Evolutionary conservation across 92 coral and sea anemone genomes (phyloP).

Genomic region (Blastomussa wellsi): DNA sequence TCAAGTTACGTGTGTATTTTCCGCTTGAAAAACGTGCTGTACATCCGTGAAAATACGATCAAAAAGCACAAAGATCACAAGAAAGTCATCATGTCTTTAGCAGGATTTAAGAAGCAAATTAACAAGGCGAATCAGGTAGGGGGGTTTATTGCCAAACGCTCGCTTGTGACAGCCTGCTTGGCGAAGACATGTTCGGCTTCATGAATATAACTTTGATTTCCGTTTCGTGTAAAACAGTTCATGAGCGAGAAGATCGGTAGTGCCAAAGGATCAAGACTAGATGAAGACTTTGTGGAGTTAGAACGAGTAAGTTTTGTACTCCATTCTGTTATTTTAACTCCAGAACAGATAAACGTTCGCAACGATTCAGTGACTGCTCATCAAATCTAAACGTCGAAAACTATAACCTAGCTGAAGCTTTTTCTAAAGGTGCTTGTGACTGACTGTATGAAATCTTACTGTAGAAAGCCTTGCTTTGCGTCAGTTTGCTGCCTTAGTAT

Average conservation of each 20-base stretch:
- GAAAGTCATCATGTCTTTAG: conserved; percentile 80
- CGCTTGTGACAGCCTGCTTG: background rate
- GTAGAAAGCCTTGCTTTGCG: background rate
- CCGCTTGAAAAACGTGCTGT: background rate
- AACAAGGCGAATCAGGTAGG: conserved; percentile 98
- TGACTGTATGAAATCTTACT: background rate
- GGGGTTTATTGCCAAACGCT: background rate
- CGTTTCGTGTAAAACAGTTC: conserved; percentile 63
- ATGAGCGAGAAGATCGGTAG: conserved; percentile 99
- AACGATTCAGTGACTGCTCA: background rate
- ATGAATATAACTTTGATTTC: conserved; percentile 24
- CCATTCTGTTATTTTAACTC: background rate
- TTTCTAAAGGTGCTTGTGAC: background rate
- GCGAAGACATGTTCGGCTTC: background rate
- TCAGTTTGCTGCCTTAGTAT: too few relatives aligned
- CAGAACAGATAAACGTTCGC: background rate
- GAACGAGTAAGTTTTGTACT: conserved; percentile 78
- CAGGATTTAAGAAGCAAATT: conserved; percentile 97
- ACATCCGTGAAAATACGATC: background rate
- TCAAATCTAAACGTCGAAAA: background rate
- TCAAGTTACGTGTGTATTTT: background rate
- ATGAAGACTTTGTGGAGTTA: conserved; percentile 87
- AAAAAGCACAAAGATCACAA: conserved; percentile 8
- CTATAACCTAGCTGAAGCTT: too few relatives aligned
- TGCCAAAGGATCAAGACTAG: conserved; percentile 92